These are phyloP conservation scores for Tachina lurida DNA, from an alignment of 2,888 invertebrate genomes.

Conservation along the genomic window DNA sequence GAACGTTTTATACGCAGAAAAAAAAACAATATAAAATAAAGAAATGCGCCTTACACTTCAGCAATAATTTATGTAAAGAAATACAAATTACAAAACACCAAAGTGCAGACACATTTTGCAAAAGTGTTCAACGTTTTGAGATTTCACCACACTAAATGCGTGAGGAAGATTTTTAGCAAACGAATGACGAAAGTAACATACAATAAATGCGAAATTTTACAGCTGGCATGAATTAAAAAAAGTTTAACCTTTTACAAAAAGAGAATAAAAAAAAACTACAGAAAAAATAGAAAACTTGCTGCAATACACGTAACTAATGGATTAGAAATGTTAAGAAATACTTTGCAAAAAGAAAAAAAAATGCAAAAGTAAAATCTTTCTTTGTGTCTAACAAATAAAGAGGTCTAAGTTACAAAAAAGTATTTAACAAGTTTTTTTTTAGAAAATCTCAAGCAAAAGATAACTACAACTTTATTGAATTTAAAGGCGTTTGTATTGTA, in stretches of 20 bases:
- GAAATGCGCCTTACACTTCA: slow-evolving; percentile 41
- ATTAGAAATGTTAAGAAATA: slow-evolving; percentile 63
- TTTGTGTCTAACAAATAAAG: slow-evolving; percentile 59
- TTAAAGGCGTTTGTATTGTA: slow-evolving; percentile 24
- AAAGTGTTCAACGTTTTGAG: slow-evolving; percentile 51
- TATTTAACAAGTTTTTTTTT: slow-evolving; percentile 48
- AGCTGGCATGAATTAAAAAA: slow-evolving; percentile 49
- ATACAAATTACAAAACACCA: slow-evolving; percentile 68
- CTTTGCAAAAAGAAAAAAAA: slow-evolving; percentile 21
- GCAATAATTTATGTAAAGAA: slow-evolving; percentile 62
- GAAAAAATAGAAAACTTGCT: neutral
- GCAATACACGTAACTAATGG: slow-evolving; percentile 58
- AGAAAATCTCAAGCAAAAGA: slow-evolving; percentile 12
- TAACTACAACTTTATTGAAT: slow-evolving; percentile 29
- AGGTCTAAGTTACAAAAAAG: slow-evolving; percentile 56
- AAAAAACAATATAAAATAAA: neutral
- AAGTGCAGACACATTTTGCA: slow-evolving; percentile 60
- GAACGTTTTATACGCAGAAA: slow-evolving; percentile 8
- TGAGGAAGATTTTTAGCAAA: slow-evolving; percentile 23
- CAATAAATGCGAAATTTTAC: slow-evolving; percentile 52
- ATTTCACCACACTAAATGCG: slow-evolving; percentile 29
- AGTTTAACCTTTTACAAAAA: neutral
- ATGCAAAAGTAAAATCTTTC: slow-evolving; percentile 21
- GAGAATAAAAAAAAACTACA: neutral
- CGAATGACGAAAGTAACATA: neutral